Percentiles rank a stretch among this genome's conserved stretches.
phyloP scores from a whole-genome alignment of 2,797 vertebrate species.

The Eupleurogrammus muticus region DNA sequence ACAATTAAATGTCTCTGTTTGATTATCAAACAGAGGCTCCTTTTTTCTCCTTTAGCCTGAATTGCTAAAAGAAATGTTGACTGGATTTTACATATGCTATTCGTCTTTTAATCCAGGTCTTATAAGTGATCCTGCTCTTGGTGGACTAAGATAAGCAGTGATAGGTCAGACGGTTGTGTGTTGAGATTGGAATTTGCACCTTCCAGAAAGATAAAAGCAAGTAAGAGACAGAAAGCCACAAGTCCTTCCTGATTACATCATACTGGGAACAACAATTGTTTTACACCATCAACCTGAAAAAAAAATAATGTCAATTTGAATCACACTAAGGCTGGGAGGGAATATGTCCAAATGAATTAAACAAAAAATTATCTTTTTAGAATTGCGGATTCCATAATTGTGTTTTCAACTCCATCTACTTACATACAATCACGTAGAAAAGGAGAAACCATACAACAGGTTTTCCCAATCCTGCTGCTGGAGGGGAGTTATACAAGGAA shows the following conservation, averaged over 20 bases:
- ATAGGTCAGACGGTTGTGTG: background rate
- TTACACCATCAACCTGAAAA: background rate
- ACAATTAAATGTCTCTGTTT: slow-evolving; percentile 29
- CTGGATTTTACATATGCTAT: slow-evolving; percentile 2
- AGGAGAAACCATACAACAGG: too few relatives aligned
- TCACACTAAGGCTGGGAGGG: background rate
- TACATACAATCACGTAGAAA: too few relatives aligned
- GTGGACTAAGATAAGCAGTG: background rate
- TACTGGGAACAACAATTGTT: slow-evolving; percentile 4
- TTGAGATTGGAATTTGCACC: slow-evolving; percentile 14
- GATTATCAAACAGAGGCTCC: background rate
- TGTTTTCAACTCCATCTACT: too few relatives aligned
- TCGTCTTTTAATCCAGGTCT: slow-evolving; percentile 20
- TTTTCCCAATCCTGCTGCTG: too few relatives aligned
- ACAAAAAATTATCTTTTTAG: too few relatives aligned
- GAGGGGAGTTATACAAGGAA: too few relatives aligned
- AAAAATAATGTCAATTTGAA: slow-evolving; percentile 5
- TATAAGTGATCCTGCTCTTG: slow-evolving; percentile 1
- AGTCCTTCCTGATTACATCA: slow-evolving; percentile 24
- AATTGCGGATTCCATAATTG: too few relatives aligned
- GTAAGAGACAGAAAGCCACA: slow-evolving; percentile 33
- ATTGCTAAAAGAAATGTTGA: background rate
- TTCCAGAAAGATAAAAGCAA: background rate
- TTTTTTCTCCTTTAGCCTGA: background rate
- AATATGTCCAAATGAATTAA: too few relatives aligned